Conservation (phyloP, 2,113 vertebrate species). For the Fukomys damarensis region DNA sequence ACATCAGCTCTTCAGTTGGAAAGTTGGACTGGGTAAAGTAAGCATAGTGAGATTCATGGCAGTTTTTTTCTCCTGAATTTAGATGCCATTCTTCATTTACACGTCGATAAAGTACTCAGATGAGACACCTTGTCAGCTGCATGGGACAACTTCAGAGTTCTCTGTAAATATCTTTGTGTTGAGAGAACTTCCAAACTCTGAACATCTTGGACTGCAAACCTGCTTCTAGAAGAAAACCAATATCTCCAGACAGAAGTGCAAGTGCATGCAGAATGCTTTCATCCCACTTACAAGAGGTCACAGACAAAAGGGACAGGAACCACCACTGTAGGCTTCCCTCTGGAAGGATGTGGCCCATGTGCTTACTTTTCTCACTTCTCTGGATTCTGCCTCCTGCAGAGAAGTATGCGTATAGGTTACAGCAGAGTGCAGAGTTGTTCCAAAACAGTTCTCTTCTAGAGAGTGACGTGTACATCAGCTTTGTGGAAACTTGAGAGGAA, state of each 20-base stretch:
- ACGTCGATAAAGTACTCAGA: not conserved
- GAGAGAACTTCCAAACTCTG: not conserved
- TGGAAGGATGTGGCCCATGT: not conserved
- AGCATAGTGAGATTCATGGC: not conserved
- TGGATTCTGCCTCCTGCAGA: not conserved
- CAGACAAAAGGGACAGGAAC: not conserved
- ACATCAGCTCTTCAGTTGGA: not conserved
- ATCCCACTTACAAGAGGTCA: not conserved
- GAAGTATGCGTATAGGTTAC: rapidly evolving
- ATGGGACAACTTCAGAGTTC: not conserved
- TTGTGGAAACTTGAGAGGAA: not conserved
- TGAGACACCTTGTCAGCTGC: not conserved
- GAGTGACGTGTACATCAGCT: not conserved
- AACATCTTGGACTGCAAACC: not conserved
- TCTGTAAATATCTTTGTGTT: not conserved
- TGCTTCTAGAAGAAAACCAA: not conserved
- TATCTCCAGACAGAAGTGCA: not conserved
- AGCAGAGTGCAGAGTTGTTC: not conserved
- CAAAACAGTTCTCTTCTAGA: not conserved
- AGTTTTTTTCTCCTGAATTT: not conserved
- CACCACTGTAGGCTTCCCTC: not conserved
- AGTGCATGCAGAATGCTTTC: not conserved
- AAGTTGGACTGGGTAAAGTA: not conserved
- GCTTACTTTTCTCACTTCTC: not conserved
- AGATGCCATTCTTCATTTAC: not conserved